Conservation (phyloP, 2,888 invertebrate genomes). For the Phengaris arion region DNA sequence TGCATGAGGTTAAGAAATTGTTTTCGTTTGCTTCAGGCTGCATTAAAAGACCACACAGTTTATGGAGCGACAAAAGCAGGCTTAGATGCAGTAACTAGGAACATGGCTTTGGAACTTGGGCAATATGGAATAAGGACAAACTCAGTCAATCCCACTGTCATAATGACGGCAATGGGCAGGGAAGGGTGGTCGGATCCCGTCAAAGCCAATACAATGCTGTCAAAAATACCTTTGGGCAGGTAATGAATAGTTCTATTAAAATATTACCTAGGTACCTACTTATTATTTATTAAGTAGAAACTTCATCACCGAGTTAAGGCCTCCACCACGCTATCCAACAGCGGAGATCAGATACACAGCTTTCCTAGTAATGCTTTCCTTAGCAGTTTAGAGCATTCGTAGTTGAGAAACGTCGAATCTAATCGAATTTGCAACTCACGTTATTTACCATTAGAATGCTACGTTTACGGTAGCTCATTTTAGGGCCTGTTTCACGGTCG, state of each 20-base stretch:
- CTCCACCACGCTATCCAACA: no score
- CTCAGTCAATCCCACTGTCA: conserved; percentile 92
- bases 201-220: conserved; percentile 82
- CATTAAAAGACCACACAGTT: conserved; percentile 83
- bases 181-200: conserved; percentile 87
- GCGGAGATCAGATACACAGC: no score
- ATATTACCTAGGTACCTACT: not conserved
- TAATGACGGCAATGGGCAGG: conserved; percentile 90
- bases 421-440: no score
- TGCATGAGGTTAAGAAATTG: not conserved
- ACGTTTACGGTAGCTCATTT: no score
- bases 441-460: no score
- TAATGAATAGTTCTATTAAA: conserved; percentile 44
- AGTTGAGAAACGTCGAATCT: no score
- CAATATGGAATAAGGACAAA: conserved; percentile 89
- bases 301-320: no score
- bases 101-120: conserved; percentile 90
- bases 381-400: no score
- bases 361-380: no score
- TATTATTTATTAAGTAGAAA: no score
- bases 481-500: no score
- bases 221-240: conserved; percentile 88
- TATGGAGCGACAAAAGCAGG: conserved; percentile 91
- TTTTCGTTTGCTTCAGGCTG: conserved; percentile 59
- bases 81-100: conserved; percentile 86